Evolutionary conservation across 2,797 vertebrate genomes (phyloP).

Genomic region (Microcaecilia unicolor): DNA sequence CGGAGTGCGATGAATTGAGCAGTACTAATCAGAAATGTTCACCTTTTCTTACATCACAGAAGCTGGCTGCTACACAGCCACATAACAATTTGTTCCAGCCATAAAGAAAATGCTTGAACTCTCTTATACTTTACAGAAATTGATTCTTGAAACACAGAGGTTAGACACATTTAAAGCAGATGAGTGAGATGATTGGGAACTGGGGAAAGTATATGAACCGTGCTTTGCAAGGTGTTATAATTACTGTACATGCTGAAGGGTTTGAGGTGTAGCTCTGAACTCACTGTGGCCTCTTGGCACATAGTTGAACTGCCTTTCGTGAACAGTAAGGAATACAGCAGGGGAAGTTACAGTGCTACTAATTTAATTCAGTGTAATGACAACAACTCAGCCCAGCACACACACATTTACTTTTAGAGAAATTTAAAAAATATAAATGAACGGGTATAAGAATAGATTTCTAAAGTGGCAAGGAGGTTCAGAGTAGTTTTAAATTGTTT

Average conservation of each 20-base stretch:
- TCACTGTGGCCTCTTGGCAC: slow-evolving; percentile 30
- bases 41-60: too few species aligned
- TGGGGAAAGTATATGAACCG: slow-evolving; percentile 5
- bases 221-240: slow-evolving; percentile 9
- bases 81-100: slow-evolving; percentile 12
- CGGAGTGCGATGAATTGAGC: slow-evolving; percentile 17
- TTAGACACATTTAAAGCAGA: not conserved
- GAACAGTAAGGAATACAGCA: slow-evolving; percentile 5
- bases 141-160: slow-evolving; percentile 7
- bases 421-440: not conserved
- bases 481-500: not conserved
- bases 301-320: slow-evolving; percentile 21
- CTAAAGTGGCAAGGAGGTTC: too few species aligned
- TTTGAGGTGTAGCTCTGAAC: slow-evolving; percentile 34
- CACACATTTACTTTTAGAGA: not conserved
- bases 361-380: not conserved
- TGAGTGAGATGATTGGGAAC: slow-evolving; percentile 1
- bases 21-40: slow-evolving; percentile 30
- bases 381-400: too few species aligned
- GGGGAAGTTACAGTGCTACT: not conserved
- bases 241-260: slow-evolving; percentile 17
- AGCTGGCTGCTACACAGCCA: slow-evolving; percentile 2
- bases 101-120: slow-evolving; percentile 7
- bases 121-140: not conserved
- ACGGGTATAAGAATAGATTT: not conserved